Conservation (phyloP, 2,888 invertebrate species). For the Meganola albula region DNA sequence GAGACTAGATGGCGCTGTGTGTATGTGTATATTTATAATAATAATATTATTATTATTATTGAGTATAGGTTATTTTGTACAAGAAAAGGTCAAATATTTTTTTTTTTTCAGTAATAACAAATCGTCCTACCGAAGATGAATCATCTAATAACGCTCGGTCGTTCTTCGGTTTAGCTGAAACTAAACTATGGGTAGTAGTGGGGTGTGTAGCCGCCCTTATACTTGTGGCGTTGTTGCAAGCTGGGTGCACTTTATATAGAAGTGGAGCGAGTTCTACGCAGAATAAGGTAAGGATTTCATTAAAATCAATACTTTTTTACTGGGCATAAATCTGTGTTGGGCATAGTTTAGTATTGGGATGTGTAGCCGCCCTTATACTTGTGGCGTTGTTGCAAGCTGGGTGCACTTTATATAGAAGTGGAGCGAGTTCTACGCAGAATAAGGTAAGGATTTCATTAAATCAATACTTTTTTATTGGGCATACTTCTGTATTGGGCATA, state of each 20-base stretch:
- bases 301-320: neutral
- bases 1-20: no score
- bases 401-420: neutral
- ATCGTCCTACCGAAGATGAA: constrained; percentile 53
- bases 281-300: neutral
- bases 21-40: no score
- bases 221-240: constrained; percentile 46
- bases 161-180: constrained; percentile 82
- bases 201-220: constrained; percentile 89
- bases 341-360: constrained; percentile 89
- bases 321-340: no score
- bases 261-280: neutral
- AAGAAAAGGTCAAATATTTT: no score
- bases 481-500: no score
- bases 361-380: constrained; percentile 86
- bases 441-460: no score
- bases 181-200: constrained; percentile 88
- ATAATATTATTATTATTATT: no score
- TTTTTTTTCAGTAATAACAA: constrained; percentile 65
- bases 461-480: no score
- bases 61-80: no score
- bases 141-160: constrained; percentile 43
- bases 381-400: constrained; percentile 24
- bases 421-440: neutral
- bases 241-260: constrained; percentile 1